Base-by-base conservation (phyloP, 37 sponge, comb jelly and placozoan genomes). In the Haliclona indistincta region DNA sequence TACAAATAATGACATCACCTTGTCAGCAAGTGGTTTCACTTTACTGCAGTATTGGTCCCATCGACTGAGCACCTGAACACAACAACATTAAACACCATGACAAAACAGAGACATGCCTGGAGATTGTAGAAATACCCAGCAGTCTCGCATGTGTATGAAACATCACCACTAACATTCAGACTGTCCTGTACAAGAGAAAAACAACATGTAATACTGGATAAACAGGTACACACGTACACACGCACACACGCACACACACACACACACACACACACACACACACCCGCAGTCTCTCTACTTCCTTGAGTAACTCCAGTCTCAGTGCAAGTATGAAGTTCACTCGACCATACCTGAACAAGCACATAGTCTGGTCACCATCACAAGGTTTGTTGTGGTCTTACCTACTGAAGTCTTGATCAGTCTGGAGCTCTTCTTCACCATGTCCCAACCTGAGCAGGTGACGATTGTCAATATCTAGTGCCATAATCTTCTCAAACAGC, bases 401-500 rank as follows among this genome's bases (percentile, higher is more conserved):
- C 89, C 94, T 75, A 77, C 96, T 95, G 78, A 98, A 98, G 84
- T 98, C 99, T 77, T 95, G 96, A 64, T 98, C 99, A 28, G 99
- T 98, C 43, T 83, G 84, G 60, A 98, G 67, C 39, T 84, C 94
- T 67, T 98, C 99, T 70, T 95, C 96, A 11, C 99, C 99, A 54
- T 98, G 99, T 29, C 99, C 99, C 33, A 97, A 79, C 30, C 97
- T 77, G 1, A 98, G 89, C 71, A 98, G 73, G 54, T 98, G 99
- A 15, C 99, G 74, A 73, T 98, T 96, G 36, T 98, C 99, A 73
- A 98, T 98, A 66, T 98, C 99, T 58, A 98, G 74, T 35, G 76
- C 75, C 86, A 98, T 94, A 54, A 98, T 98, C 87, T 98, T 98
- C 89, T 98, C 96, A 88, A 98, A 98, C 72, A 98, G 81, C 76